These are phyloP conservation scores for Pristionchus maxplancki DNA, from an alignment of 2,888 invertebrate species.

Conservation along the genomic window DNA sequence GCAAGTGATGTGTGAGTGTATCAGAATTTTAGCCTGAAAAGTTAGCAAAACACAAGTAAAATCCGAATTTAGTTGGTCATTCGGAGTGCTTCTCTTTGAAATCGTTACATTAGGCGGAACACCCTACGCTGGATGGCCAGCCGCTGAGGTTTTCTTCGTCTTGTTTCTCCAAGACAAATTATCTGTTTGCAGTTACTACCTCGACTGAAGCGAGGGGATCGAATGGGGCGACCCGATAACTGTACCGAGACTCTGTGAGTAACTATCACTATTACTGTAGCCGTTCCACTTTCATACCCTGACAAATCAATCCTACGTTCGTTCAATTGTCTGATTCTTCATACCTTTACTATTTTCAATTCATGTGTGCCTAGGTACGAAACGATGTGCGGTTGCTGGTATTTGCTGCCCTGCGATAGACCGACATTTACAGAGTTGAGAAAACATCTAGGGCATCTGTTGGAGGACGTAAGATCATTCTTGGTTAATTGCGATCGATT, in stretches of 20 bases:
- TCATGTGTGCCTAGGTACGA: not conserved
- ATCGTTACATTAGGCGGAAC: constrained; percentile 8
- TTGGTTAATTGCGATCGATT: not conserved
- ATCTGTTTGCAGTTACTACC: not conserved
- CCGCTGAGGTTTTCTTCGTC: not conserved
- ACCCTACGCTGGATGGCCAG: constrained; percentile 20
- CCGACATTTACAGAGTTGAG: not conserved
- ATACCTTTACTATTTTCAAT: not conserved
- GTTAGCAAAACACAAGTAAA: not conserved
- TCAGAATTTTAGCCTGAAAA: not conserved
- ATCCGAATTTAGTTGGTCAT: constrained; percentile 44
- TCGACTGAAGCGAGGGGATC: not conserved
- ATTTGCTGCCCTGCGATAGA: not conserved
- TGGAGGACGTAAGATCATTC: not conserved
- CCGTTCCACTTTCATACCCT: too few relatives aligned
- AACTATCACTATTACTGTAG: too few relatives aligned
- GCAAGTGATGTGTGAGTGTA: constrained; percentile 4
- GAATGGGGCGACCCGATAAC: not conserved
- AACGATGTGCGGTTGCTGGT: not conserved
- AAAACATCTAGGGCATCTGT: not conserved
- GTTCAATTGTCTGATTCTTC: not conserved
- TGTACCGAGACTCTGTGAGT: not conserved
- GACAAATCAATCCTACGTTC: not conserved
- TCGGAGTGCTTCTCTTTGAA: not conserved
- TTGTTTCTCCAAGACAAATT: too few relatives aligned